These are phyloP conservation scores for Musca domestica DNA, from an alignment of 1,140 invertebrate species.

Conservation along the genomic window DNA sequence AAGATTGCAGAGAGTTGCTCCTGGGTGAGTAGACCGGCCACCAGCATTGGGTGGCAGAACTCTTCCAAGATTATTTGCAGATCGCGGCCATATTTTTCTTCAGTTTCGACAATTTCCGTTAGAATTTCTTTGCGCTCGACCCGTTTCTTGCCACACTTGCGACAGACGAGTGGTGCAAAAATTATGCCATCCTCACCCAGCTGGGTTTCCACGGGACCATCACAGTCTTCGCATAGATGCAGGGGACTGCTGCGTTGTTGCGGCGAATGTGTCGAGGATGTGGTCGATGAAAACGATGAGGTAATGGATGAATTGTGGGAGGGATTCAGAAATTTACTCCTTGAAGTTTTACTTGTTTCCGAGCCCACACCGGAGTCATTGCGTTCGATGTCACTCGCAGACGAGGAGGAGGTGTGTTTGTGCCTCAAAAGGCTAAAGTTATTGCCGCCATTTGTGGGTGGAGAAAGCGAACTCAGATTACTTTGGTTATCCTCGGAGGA, in stretches of 20 bases:
- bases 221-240: conserved; percentile 75
- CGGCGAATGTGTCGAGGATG: neutral
- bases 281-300: conserved; percentile 34
- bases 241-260: conserved; percentile 48
- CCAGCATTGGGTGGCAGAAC: conserved; percentile 90
- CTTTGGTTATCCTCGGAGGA: conserved; percentile 66
- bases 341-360: conserved; percentile 84
- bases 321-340: conserved; percentile 66
- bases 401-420: conserved; percentile 50
- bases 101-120: conserved; percentile 93
- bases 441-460: conserved; percentile 38
- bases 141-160: conserved; percentile 82
- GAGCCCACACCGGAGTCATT: conserved; percentile 92
- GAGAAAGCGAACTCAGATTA: conserved; percentile 59
- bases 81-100: conserved; percentile 92
- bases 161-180: conserved; percentile 78
- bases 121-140: conserved; percentile 92
- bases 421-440: conserved; percentile 33
- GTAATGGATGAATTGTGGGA: conserved; percentile 35
- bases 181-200: conserved; percentile 67
- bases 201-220: conserved; percentile 68
- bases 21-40: conserved; percentile 77
- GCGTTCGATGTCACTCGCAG: conserved; percentile 77
- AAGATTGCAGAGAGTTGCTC: conserved; percentile 88
- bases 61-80: conserved; percentile 89